Percentiles rank a stretch among this genome's conserved stretches.
Evolutionary conservation across 2,113 vertebrate genomes (phyloP).

Genomic region (Anhinga anhinga): DNA sequence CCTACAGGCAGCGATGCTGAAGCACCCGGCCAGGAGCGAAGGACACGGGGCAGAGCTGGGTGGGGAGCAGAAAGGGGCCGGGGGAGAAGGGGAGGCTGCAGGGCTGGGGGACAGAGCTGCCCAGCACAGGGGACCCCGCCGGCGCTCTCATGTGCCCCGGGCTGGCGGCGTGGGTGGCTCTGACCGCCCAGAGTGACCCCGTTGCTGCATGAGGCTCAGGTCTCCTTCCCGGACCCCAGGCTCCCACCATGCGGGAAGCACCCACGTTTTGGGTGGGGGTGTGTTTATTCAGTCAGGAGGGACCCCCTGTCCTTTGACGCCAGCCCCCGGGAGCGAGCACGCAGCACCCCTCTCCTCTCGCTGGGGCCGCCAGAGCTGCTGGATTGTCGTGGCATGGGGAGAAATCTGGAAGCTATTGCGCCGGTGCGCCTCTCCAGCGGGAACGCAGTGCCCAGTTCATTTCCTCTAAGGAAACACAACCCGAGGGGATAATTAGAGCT

Average conservation of each 20-base stretch:
- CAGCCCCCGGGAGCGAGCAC: not conserved
- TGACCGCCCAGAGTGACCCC: not conserved
- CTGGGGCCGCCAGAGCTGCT: not conserved
- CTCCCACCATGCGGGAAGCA: fast-evolving
- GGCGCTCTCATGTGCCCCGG: not conserved
- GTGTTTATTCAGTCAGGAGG: not conserved
- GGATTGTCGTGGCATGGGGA: conserved; percentile 6
- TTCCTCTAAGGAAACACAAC: conserved; percentile 85
- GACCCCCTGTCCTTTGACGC: not conserved
- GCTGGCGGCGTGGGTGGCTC: not conserved
- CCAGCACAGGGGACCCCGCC: not conserved
- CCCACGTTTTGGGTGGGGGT: fast-evolving
- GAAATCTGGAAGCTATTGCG: conserved; percentile 85
- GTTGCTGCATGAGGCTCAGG: fast-evolving
- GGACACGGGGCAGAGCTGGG: not conserved
- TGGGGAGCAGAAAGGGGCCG: not conserved
- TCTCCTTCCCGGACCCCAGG: not conserved
- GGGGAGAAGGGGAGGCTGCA: not conserved
- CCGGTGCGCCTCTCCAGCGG: conserved; percentile 61
- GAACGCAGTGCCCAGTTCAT: conserved; percentile 77
- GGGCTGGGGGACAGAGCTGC: not conserved
- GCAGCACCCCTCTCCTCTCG: not conserved
- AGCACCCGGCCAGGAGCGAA: not conserved
- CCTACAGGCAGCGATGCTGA: not conserved
- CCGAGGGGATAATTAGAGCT: conserved; percentile 81